phyloP scores from a whole-genome alignment of 2,113 vertebrate genomes.

The Tringa solitaria region DNA sequence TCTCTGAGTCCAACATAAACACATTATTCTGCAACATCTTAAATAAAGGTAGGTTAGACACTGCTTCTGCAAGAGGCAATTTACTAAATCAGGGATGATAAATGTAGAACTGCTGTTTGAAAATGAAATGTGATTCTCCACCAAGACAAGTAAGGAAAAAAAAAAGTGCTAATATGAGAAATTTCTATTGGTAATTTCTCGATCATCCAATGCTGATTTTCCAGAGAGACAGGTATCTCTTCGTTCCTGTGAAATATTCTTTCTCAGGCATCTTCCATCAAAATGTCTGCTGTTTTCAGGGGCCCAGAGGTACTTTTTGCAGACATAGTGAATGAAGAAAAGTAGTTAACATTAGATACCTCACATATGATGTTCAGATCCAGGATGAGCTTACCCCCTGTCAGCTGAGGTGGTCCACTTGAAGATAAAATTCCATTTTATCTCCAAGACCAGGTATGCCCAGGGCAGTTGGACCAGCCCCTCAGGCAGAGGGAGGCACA shows the following conservation, averaged over 20 bases:
- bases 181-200: constrained; percentile 3
- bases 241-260: neutral
- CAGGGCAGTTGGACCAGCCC: neutral
- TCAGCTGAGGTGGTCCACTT: neutral
- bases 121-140: constrained; percentile 34
- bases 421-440: neutral
- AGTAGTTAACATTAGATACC: neutral
- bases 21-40: constrained; percentile 23
- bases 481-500: neutral
- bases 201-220: neutral
- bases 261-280: neutral
- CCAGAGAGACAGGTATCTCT: neutral
- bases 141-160: neutral
- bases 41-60: constrained; percentile 35
- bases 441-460: neutral
- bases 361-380: neutral
- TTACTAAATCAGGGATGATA: constrained; percentile 54
- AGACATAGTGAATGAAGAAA: neutral
- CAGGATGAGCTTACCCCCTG: neutral
- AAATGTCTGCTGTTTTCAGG: neutral
- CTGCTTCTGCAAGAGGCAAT: constrained; percentile 16
- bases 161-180: neutral
- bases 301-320: neutral
- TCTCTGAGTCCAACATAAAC: constrained; percentile 23
- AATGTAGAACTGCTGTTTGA: neutral